phyloP scores from a whole-genome alignment of 2,888 invertebrate genomes.

The Drosophila niveifrons region DNA sequence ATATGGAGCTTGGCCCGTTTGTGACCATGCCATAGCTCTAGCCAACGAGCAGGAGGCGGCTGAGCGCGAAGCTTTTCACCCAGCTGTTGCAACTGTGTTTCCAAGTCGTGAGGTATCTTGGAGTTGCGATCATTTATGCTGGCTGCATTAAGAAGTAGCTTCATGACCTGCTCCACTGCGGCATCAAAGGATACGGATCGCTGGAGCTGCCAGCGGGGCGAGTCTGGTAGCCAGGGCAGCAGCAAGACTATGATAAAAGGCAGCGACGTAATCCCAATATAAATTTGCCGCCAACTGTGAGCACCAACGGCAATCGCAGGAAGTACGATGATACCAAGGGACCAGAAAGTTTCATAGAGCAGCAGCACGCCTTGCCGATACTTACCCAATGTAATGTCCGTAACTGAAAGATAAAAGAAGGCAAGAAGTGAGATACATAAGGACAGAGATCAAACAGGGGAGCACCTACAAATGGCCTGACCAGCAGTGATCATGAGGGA shows the following conservation, averaged over 20 bases:
- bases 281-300: conserved; percentile 84
- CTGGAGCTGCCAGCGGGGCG: conserved; percentile 85
- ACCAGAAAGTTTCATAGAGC: conserved; percentile 86
- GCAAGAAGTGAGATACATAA: not conserved
- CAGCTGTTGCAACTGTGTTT: conserved; percentile 66
- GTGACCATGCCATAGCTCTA: conserved; percentile 81
- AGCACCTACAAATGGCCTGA: conserved; percentile 84
- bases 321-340: conserved; percentile 84
- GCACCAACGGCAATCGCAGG: conserved; percentile 84
- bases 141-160: conserved; percentile 81
- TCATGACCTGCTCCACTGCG: conserved; percentile 77
- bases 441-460: not conserved
- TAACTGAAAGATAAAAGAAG: conserved; percentile 71
- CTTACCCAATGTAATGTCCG: conserved; percentile 84
- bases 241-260: conserved; percentile 83
- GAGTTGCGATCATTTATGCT: conserved; percentile 80
- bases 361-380: conserved; percentile 81
- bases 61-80: conserved; percentile 62
- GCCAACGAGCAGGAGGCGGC: conserved; percentile 77
- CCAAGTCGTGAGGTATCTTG: conserved; percentile 79
- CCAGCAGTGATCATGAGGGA: conserved; percentile 85
- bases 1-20: conserved; percentile 73
- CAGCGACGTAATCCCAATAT: conserved; percentile 84
- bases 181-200: conserved; percentile 63
- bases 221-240: conserved; percentile 85